Conservation (phyloP, 1,140 invertebrate genomes). For the Chlorops oryzae region DNA sequence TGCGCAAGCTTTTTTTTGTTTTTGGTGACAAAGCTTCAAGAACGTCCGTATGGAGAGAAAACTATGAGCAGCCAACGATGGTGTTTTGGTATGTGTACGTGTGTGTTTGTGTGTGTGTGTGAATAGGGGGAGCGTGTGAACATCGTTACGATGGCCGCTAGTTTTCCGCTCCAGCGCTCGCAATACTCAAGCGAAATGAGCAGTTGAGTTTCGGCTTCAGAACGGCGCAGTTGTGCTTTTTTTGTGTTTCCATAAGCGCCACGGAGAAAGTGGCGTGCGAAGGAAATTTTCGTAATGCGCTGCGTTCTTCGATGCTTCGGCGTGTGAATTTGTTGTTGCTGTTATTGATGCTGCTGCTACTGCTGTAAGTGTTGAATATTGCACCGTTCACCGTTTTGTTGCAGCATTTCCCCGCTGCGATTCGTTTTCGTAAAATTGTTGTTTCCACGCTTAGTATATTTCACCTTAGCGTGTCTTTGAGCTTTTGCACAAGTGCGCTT, state of each 20-base stretch:
- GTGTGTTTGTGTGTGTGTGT: slow-evolving; percentile 1
- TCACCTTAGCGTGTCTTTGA: slow-evolving; percentile 44
- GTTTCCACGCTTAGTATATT: slow-evolving; percentile 36
- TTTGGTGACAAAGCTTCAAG: too few relatives aligned
- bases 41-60: too few relatives aligned
- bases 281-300: not conserved
- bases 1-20: too few relatives aligned
- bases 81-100: not conserved
- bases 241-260: slow-evolving; percentile 28
- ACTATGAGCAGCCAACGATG: too few relatives aligned
- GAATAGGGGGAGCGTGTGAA: too few relatives aligned
- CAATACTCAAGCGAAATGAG: too few relatives aligned
- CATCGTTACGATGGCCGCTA: too few relatives aligned
- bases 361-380: slow-evolving; percentile 6
- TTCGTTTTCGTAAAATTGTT: not conserved
- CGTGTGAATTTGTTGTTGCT: slow-evolving; percentile 2
- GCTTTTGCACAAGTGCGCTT: slow-evolving; percentile 4
- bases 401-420: slow-evolving; percentile 18
- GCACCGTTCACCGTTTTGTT: slow-evolving; percentile 27
- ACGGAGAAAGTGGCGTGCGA: slow-evolving; percentile 28
- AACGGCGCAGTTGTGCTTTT: slow-evolving; percentile 38
- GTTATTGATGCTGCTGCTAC: too few relatives aligned
- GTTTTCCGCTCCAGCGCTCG: too few relatives aligned
- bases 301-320: too few relatives aligned
- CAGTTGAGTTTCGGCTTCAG: slow-evolving; percentile 42